phyloP scores from a whole-genome alignment of 2,888 invertebrate genomes.

The Hydriomena furcata region DNA sequence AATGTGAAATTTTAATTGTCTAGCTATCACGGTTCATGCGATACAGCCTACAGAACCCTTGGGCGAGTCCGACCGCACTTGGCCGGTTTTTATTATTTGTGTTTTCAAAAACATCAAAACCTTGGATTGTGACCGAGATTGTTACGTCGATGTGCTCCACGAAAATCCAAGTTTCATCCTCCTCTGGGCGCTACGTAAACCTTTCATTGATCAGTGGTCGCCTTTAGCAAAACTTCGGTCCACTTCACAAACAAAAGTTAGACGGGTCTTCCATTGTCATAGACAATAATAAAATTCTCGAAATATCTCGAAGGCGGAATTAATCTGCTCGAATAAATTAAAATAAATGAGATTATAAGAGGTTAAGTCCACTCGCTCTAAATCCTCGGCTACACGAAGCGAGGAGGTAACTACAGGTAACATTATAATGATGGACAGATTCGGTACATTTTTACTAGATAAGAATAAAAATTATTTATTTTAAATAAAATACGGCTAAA shows the following conservation, averaged over 20 bases:
- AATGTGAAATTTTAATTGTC: too few relatives aligned
- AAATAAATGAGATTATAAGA: slow-evolving; percentile 80
- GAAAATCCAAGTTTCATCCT: slow-evolving; percentile 4
- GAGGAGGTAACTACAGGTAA: too few relatives aligned
- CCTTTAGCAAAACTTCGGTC: slow-evolving; percentile 17
- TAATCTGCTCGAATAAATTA: slow-evolving; percentile 79
- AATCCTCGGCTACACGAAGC: slow-evolving; percentile 7
- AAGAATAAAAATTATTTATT: too few relatives aligned
- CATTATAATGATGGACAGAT: too few relatives aligned
- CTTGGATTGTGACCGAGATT: too few relatives aligned
- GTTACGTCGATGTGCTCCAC: not conserved
- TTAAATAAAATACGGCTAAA: too few relatives aligned
- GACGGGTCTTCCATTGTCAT: slow-evolving; percentile 21
- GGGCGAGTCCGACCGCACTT: too few relatives aligned
- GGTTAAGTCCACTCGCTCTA: slow-evolving; percentile 38
- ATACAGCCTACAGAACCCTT: too few relatives aligned
- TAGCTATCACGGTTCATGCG: too few relatives aligned
- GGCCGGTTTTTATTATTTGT: too few relatives aligned
- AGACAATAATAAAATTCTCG: slow-evolving; percentile 37
- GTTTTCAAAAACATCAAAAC: too few relatives aligned
- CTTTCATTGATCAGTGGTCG: slow-evolving; percentile 10
- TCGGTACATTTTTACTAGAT: too few relatives aligned
- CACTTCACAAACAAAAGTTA: slow-evolving; percentile 20
- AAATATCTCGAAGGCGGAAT: slow-evolving; percentile 65
- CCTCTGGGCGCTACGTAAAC: slow-evolving; percentile 1